Evolutionary conservation across 1,140 invertebrate genomes (phyloP), one percentile per base, ranked within the genome.

Genomic region (Hetaerina americana): DNA sequence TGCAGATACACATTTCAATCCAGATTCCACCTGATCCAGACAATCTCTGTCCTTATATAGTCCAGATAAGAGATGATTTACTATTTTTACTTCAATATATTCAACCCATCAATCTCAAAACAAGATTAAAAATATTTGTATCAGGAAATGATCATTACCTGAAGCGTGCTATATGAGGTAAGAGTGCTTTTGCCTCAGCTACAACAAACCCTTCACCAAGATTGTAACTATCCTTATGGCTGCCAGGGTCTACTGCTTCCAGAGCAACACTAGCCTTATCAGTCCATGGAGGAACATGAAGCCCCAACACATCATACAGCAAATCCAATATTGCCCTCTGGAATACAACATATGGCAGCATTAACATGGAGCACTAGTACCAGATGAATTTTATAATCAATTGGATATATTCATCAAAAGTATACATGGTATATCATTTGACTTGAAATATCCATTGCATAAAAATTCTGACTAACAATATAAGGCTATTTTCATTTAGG

Each of bases 171-270:
- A 95, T 81, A 77, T 92, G 91, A 27, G 93, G 93, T 78, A 97
- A 81, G 73, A 96, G 87, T 24, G 85, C 86, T 71, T 86, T 87
- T 15, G 92, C 95, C 82, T 98, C 96, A 31, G 90, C 89, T 5
- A 92, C 92, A 0, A 98, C 89, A 81, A 98, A 98, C 15, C 94
- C 95, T 80, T 97, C 94, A 73, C 88, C 89, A 0, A 98, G 81
- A 74, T 91, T 87, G 94, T 95, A 98, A 0, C 87, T 85, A 68
- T 95, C 90, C 78, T 91, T 86, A 77, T 84, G 82, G 31, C 83
- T 78, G 29, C 91, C 90, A 0, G 92, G 92, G 85, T 96, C 92
- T 49, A 95, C 88, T 49, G 93, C 92, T 73, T 89, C 87, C 69
- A 98, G 79, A 2, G 95, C 95, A 27, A 92, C 89, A 26, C 88